Evolutionary conservation across 2,113 vertebrate species (phyloP).

Genomic region (Entelurus aequoreus): DNA sequence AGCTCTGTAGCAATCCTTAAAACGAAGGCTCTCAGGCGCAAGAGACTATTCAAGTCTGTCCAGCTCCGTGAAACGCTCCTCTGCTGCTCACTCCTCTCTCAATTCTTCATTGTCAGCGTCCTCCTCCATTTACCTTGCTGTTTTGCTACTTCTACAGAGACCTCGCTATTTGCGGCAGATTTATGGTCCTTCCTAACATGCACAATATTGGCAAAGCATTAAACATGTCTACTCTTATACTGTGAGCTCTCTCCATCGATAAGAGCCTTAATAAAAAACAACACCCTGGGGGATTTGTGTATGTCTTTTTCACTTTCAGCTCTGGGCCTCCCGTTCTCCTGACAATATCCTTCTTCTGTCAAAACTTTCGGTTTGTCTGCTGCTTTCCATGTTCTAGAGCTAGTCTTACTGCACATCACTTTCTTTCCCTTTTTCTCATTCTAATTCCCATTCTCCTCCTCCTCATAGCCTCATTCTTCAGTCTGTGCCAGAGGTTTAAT

Average conservation of each 20-base stretch:
- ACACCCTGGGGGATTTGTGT: conserved; percentile 66
- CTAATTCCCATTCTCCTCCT: conserved; percentile 12
- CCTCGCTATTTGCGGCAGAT: conserved; percentile 62
- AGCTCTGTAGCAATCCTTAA: conserved; percentile 11
- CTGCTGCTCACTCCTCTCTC: conserved; percentile 44
- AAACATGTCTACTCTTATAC: conserved; percentile 77
- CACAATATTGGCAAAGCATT: conserved; percentile 77
- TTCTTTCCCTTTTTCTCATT: conserved; percentile 10
- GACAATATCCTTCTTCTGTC: conserved; percentile 27
- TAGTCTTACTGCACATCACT: conserved; percentile 20
- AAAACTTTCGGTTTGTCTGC: conserved; percentile 39
- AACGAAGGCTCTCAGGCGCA: conserved; percentile 12
- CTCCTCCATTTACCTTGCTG: conserved; percentile 51
- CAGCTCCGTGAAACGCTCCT: conserved; percentile 38
- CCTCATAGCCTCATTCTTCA: conserved; percentile 39
- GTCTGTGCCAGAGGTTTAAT: conserved; percentile 73
- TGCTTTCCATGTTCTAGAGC: conserved; percentile 26
- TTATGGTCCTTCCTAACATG: conserved; percentile 68
- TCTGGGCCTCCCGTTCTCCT: conserved; percentile 20
- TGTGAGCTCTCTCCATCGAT: conserved; percentile 71
- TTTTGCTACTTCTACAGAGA: conserved; percentile 41
- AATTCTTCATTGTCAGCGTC: conserved; percentile 46
- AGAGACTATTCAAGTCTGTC: conserved; percentile 30
- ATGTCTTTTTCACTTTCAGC: conserved; percentile 60
- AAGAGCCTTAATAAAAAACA: conserved; percentile 80